Evolutionary conservation across 2,888 invertebrate species (phyloP).

Genomic region (Heliconius ismenius): DNA sequence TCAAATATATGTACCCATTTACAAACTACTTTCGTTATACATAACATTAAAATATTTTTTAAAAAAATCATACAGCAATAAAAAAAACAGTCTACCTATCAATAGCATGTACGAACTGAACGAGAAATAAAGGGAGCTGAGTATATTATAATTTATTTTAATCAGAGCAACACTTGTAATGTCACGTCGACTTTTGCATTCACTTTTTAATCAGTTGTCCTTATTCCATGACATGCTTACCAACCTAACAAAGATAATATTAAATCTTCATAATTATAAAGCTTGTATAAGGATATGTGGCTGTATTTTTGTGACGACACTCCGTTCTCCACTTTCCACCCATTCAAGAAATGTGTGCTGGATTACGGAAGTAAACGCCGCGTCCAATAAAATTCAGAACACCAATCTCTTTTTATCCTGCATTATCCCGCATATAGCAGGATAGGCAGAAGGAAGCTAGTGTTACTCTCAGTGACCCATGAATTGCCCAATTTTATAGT

Average conservation of each 20-base stretch:
- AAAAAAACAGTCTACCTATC: neutral
- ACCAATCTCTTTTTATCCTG: too few species aligned
- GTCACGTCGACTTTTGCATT: neutral
- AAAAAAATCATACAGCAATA: neutral
- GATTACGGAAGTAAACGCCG: neutral
- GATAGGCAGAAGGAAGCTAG: too few species aligned
- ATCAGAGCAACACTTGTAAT: slow-evolving; percentile 1
- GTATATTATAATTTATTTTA: slow-evolving; percentile 12
- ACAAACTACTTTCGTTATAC: neutral
- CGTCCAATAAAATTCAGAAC: too few species aligned
- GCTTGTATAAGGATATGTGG: neutral
- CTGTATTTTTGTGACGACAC: neutral
- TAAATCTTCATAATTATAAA: neutral
- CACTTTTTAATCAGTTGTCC: slow-evolving; percentile 5
- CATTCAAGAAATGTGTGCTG: neutral
- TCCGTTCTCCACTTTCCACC: neutral
- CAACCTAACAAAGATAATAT: neutral
- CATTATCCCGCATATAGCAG: too few species aligned
- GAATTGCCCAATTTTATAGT: too few species aligned
- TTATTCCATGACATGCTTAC: slow-evolving; percentile 7
- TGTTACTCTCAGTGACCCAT: too few species aligned
- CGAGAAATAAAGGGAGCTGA: neutral
- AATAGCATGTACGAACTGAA: neutral
- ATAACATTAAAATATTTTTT: neutral
- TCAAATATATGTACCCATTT: neutral